Evolutionary conservation across 2,888 invertebrate genomes (phyloP), one percentile per base, ranked within the genome.

Genomic region (Smittia sp.): DNA sequence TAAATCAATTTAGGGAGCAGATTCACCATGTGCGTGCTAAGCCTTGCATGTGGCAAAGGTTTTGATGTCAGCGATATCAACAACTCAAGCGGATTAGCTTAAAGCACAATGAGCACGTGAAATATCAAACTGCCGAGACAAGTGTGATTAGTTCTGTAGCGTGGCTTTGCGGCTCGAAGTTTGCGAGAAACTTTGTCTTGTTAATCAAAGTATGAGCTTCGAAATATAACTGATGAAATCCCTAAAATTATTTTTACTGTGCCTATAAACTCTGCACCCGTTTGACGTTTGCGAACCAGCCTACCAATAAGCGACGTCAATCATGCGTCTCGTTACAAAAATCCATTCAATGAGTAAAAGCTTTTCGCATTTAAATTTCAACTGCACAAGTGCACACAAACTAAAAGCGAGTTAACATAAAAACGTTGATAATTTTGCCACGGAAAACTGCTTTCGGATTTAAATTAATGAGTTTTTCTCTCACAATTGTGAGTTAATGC

Each of bases 1-100:
- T 54, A 69, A 69, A 69, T 25, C 69, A 69, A 69, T 54, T 54
- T 27, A 69, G 52, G 27, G 24, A 58, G 58, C 22, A 3, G 11
- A 11, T 46, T 58, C 2, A 58, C 58, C 46, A 6, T 58, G 58
- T 58, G 58, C 58, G 58, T 58, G 58, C 22, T 13, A 22, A 25
- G 63, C 63, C 27, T 63, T 63, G 63, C 63, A 63, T 63, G 63
- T 25, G 63, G 13, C 7, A 63, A 63, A 2, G 27, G 3, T 63
- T 24, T 63, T 24, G 9, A n/a, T 27, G 63, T 15, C n/a, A 3
- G 63, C 22, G 63, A 63, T 63, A 27, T 63, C 27, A n/a, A 27
- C 27, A 27, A 18, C 18, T 63, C 18, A 18, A 11, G 9, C 27
- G 27, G 27, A 63, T 63, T 63, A 63, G 27, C 9, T n/a, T 13